Conservation (phyloP, 2,113 vertebrate species). For the Pterocles gutturalis region DNA sequence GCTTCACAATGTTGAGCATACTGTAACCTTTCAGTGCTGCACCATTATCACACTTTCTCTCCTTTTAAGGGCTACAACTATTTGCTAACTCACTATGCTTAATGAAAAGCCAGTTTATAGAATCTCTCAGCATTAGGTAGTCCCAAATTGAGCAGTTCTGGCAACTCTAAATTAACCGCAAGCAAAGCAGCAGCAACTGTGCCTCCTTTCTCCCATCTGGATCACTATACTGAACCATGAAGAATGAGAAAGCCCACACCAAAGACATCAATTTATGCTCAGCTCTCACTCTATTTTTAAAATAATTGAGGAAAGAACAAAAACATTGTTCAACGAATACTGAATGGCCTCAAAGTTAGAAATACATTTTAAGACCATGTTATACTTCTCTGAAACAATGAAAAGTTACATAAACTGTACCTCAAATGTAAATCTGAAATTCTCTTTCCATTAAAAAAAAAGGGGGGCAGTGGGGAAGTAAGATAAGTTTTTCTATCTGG, state of each 20-base stretch:
- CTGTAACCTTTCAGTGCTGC: not conserved
- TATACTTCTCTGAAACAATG: not conserved
- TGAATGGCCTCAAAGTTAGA: not conserved
- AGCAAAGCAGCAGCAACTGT: not conserved
- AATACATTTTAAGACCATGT: not conserved
- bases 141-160: not conserved
- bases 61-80: not conserved
- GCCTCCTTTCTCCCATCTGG: not conserved
- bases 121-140: not conserved
- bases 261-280: not conserved
- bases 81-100: not conserved
- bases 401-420: not conserved
- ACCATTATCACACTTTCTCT: not conserved
- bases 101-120: not conserved
- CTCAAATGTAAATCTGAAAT: not conserved
- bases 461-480: accelerated
- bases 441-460: not conserved
- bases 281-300: not conserved
- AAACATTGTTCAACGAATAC: not conserved
- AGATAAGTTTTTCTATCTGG: not conserved
- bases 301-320: not conserved
- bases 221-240: not conserved
- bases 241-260: not conserved
- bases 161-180: not conserved
- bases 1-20: not conserved